Evolutionary conservation across 2,113 vertebrate species (phyloP).

Genomic region (Pseudorasbora parva): DNA sequence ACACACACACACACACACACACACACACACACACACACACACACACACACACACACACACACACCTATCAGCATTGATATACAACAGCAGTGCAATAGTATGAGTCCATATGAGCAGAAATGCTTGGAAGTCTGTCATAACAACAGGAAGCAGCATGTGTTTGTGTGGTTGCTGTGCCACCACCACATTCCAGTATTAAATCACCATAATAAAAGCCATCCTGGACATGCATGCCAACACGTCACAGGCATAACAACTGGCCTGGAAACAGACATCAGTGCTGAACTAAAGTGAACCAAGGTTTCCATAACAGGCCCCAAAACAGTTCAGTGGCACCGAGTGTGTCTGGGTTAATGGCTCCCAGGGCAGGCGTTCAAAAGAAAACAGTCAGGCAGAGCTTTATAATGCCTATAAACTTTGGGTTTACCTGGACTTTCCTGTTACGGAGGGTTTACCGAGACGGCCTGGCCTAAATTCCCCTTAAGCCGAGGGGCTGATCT

Average conservation of each 20-base stretch:
- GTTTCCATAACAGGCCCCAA: slow-evolving; percentile 53
- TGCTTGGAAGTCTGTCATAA: slow-evolving; percentile 43
- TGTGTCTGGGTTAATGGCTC: slow-evolving; percentile 42
- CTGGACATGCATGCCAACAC: slow-evolving; percentile 19
- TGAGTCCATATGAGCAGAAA: not conserved
- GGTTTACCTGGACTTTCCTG: slow-evolving; percentile 44
- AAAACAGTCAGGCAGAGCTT: slow-evolving; percentile 26
- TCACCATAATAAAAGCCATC: slow-evolving; percentile 45
- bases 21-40: slow-evolving; percentile 1
- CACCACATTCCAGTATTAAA: slow-evolving; percentile 30
- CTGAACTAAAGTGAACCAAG: not conserved
- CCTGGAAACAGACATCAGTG: slow-evolving; percentile 34
- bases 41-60: not conserved
- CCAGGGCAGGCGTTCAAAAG: slow-evolving; percentile 40
- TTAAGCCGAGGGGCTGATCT: slow-evolving; percentile 39
- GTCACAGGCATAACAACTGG: slow-evolving; percentile 44
- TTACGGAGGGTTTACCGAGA: slow-evolving; percentile 37
- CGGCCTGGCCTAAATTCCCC: slow-evolving; percentile 45
- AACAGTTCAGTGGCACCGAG: slow-evolving; percentile 43
- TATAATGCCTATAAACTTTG: slow-evolving; percentile 31
- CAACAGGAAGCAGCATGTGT: slow-evolving; percentile 38
- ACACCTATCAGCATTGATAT: slow-evolving; percentile 15
- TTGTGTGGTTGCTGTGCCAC: slow-evolving; percentile 41
- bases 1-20: not conserved
- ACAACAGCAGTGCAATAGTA: slow-evolving; percentile 32